Conservation (phyloP, 2,888 invertebrate species). For the Sphaerophoria rueppellii region DNA sequence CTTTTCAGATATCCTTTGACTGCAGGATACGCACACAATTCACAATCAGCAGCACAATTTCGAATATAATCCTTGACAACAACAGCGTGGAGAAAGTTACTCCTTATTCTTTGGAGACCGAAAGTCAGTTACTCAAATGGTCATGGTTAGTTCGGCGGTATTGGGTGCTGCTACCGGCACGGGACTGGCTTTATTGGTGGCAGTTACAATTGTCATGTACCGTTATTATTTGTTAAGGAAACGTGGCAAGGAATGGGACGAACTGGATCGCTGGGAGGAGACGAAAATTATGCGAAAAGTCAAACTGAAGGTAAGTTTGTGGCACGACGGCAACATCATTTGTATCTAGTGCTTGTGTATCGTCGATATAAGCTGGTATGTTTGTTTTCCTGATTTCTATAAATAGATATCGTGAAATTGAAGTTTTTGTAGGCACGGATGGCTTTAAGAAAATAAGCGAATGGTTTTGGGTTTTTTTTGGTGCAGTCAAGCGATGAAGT, state of each 20-base stretch:
- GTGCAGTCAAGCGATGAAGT: no score
- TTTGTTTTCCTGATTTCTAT: background rate
- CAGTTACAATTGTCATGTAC: constrained; percentile 86
- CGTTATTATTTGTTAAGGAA: constrained; percentile 85
- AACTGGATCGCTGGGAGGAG: constrained; percentile 83
- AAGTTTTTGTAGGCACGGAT: no score
- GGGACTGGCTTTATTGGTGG: constrained; percentile 86
- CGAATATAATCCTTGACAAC: background rate
- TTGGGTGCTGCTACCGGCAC: constrained; percentile 87
- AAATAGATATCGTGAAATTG: no score
- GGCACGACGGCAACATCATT: background rate
- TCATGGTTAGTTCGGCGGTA: constrained; percentile 87
- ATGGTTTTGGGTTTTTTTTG: no score
- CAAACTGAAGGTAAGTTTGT: constrained; percentile 79
- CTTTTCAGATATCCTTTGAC: constrained; percentile 41
- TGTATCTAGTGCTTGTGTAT: no score
- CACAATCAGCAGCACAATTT: background rate
- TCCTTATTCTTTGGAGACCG: background rate
- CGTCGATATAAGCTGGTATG: background rate
- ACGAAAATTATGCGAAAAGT: constrained; percentile 81
- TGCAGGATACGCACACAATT: constrained; percentile 1
- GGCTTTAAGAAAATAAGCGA: no score
- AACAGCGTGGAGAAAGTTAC: constrained; percentile 7
- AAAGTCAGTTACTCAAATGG: constrained; percentile 75
- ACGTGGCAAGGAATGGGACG: constrained; percentile 85